Percentiles rank a stretch among this genome's conserved stretches.
Conservation (phyloP, 1,140 invertebrate species). For the Odontomachus brunneus region DNA sequence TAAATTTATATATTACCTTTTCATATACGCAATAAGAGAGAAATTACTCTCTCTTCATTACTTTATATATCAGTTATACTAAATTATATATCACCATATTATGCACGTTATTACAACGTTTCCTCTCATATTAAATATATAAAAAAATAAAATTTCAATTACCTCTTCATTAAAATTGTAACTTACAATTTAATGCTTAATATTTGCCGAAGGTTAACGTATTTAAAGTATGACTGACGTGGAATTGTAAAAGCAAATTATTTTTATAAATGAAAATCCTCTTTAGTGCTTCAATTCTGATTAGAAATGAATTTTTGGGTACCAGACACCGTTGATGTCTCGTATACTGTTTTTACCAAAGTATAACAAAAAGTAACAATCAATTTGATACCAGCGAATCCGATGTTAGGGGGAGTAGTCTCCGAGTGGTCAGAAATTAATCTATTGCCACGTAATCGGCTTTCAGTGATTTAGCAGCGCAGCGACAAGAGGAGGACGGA, state of each 20-base stretch:
- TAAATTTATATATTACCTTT: not conserved
- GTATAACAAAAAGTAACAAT: not conserved
- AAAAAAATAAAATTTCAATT: not conserved
- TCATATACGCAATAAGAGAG: too few relatives aligned
- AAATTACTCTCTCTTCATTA: too few relatives aligned
- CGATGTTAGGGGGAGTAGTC: not conserved
- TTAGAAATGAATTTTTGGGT: not conserved
- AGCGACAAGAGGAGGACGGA: constrained; percentile 72
- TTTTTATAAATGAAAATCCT: not conserved
- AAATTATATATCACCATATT: not conserved
- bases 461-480: constrained; percentile 79
- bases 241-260: not conserved
- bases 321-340: not conserved
- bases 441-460: constrained; percentile 83
- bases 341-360: constrained; percentile 2
- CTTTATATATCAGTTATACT: not conserved
- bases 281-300: not conserved
- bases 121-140: not conserved
- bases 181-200: not conserved
- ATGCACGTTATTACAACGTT: not conserved
- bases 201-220: not conserved
- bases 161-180: not conserved
- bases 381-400: constrained; percentile 20
- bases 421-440: constrained; percentile 80
- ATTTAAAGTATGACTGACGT: not conserved